A percentile compares a stretch with the other conserved stretches of the same genome.
These are phyloP conservation scores for Radopholus similis DNA, from an alignment of 1,140 invertebrate species.

Conservation along the genomic window DNA sequence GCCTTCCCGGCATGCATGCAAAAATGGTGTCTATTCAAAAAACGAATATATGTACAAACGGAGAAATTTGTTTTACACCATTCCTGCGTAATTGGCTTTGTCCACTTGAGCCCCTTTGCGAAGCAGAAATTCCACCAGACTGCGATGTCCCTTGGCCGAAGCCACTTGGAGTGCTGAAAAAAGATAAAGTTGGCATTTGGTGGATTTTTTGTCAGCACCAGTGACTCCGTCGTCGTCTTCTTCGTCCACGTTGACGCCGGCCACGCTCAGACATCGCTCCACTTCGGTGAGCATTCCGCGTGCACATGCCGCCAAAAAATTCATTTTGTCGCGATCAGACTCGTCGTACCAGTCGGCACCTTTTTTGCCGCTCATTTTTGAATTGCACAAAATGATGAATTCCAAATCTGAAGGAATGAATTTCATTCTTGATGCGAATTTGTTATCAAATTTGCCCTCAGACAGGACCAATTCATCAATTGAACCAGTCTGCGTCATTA, in stretches of 20 bases:
- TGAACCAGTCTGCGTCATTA: no score
- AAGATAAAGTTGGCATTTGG: neutral
- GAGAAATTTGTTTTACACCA: conserved; percentile 6
- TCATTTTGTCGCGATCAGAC: conserved; percentile 31
- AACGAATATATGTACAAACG: neutral
- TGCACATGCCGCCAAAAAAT: conserved; percentile 19
- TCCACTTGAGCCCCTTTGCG: conserved; percentile 9
- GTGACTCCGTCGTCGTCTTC: conserved; percentile 30
- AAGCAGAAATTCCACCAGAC: conserved; percentile 9
- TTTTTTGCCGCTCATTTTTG: conserved; percentile 22
- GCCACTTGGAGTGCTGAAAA: conserved; percentile 27
- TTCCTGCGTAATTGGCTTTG: conserved; percentile 15
- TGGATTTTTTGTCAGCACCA: neutral
- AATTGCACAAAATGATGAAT: neutral
- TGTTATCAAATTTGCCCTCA: no score
- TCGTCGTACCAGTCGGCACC: conserved; percentile 29
- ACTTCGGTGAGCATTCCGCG: conserved; percentile 21
- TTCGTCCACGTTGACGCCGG: conserved; percentile 5
- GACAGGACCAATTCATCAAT: no score
- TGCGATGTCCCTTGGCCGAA: conserved; percentile 22
- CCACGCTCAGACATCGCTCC: conserved; percentile 12
- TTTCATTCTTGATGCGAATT: no score
- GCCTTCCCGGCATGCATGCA: conserved; percentile 16
- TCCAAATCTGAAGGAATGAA: no score
- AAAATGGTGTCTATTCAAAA: conserved; percentile 4